Evolutionary conservation across 37 sponge, comb jelly and placozoan genomes (phyloP), one percentile per base, ranked within the genome.

Genomic region (Beroe forskalii): DNA sequence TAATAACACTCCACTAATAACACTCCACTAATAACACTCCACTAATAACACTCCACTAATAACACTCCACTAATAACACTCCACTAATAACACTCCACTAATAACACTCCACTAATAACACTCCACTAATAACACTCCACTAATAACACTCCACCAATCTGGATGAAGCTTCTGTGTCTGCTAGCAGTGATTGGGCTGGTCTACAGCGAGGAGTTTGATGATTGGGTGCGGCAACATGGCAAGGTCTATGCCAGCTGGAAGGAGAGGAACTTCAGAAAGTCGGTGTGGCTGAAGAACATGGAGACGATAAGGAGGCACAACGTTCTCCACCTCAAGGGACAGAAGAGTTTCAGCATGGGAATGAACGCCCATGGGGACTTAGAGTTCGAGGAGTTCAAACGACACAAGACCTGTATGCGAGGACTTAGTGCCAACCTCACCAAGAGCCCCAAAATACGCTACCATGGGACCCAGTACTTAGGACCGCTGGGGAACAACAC

Each of bases 401-500:
- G 28, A 28, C 66, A 63, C 24, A 63, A 63, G 66, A 63, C 66
- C 66, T 63, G 66, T 20, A 28, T 23, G 28, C 4, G 25, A 8
- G n/a, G n/a, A n/a, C n/a, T n/a, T n/a, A 55, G 17, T 9, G 66
- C 28, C 6, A 63, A 63, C 66, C 25, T 63, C 24, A 30, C 23
- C 31, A 72, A 38, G 9, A 63, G 28, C 66, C 75, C 75, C 75
- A 72, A 72, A 39, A 37, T 72, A 1, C 75, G 35, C 75, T 72
- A 72, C 75, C 6, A 33, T 3, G 75, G 75, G 1, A 36, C 75
- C 33, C 31, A 35, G 19, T 72, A 36, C 39, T 17, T 72, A 39
- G 40, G 31, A 22, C 75, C 37, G 1, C 75, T 72, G 8, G n/a
- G n/a, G n/a, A 72, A 72, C 40, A 17, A 19, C 9, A 38, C 75